Evolutionary conservation across 2,113 vertebrate species (phyloP), one percentile per base, ranked within the genome.

Genomic region (Eurystomus gularis): DNA sequence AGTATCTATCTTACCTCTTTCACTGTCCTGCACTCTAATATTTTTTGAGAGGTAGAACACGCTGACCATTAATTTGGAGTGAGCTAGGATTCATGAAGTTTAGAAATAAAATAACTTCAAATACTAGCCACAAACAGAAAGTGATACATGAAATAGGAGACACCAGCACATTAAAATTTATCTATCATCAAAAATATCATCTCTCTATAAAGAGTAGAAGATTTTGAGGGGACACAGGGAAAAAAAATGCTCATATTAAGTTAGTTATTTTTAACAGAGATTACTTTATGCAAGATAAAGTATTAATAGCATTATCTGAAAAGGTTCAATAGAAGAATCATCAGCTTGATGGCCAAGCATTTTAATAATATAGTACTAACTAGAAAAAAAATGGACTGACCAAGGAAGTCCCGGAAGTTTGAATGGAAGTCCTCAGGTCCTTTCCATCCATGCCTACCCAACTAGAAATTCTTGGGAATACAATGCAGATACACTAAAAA

Each of bases 171-270:
- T 18, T 8, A 68, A 86, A 87, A 79, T 71, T 82, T 55, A 16
- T 17, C 12, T 71, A 18, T 14, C 10, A 65, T 16, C 20, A 85
- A 55, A 92, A 54, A 66, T n/a, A 51, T 4, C 10, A 60, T 23
- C 11, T 75, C 6, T 71, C 11, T 14, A 33, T n/a, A 57, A 58
- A 57, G 14, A 76, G 11, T 12, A 61, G 24, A 79, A 40, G 7
- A 40, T 33, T 44, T 7, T 7, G 3, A 7, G 17, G 7, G 10
- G 3, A 55, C n/a, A 5, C 18, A 23, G 37, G 13, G 1, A 0
- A 13, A 9, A 3, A 9, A 26, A 26, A 10, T 46, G 3, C 1
- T 77, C 8, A 78, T n/a, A n/a, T 49, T 62, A 79, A n/a, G 7
- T 17, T 48, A 13, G 28, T 66, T 61, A 57, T 62, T 73, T 71